Base-by-base conservation (phyloP, 2,113 vertebrate species). In the Galeopterus variegatus region DNA sequence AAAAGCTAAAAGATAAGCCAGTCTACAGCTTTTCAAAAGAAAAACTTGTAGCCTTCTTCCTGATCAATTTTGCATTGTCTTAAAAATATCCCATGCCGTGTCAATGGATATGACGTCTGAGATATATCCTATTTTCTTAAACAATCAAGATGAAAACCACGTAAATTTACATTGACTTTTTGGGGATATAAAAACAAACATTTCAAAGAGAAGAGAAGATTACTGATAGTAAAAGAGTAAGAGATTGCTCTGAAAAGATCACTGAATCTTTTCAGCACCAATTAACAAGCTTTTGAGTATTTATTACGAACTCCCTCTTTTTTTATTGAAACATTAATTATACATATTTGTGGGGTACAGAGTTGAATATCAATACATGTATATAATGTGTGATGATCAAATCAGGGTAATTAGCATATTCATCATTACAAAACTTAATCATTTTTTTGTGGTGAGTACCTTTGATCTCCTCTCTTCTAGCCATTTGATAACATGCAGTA, bases 161-260 rank as follows among this genome's bases (percentile, higher is more conserved):
- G 88, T 72, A 72, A 76, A 45, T 93, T 65, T 88, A 72, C 19
- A 88, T 23, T n/a, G 36, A 50, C 24, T 65, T 96, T 95, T 94
- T n/a, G 54, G 83, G 45, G 24, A 24, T 36, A 73, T 26, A 54
- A 45, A 36, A 45, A 48, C 28, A 52, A 21, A 75, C 21, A 69
- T 52, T 90, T 92, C 81, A 81, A 92, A 67, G 24, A 36, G 67
- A 33, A 52, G 0, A 76, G 87, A 75, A 24, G 0, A 69, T 26
- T n/a, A 54, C 14, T 48, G 45, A 56, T 12, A 48, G 21, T 11
- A 19, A 82, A 77, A 95, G 2, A 33, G 56, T 21, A 72, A 72
- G 45, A 65, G 28, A 64, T 28, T 28, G 0, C 9, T 58, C 64
- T 70, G 41, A 23, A 77, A 85, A 62, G 31, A 56, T 83, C 50